Evolutionary conservation across 2,888 invertebrate genomes (phyloP).

Genomic region (Cheilosia pagana): DNA sequence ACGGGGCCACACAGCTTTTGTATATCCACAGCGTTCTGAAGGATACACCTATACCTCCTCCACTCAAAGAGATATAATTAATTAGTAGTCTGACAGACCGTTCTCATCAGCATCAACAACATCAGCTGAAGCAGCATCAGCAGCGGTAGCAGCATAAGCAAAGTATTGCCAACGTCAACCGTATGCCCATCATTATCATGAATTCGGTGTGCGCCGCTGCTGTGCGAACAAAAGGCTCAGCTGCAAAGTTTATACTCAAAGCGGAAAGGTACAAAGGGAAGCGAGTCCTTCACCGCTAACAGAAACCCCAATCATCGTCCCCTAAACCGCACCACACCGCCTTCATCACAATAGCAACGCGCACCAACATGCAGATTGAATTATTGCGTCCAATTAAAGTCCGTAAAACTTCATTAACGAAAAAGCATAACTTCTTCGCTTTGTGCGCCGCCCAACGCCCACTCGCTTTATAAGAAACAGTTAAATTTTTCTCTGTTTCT

Average conservation of each 20-base stretch:
- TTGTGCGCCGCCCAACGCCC: conserved; percentile 2
- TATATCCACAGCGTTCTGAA: background rate
- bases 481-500: conserved; percentile 32
- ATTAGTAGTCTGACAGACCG: conserved; percentile 25
- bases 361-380: conserved; percentile 53
- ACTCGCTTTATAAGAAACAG: background rate
- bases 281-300: background rate
- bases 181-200: conserved; percentile 25
- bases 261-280: conserved; percentile 9
- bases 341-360: conserved; percentile 2
- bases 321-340: background rate
- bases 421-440: conserved; percentile 40
- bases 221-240: conserved; percentile 18
- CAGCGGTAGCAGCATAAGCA: too few species aligned
- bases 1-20: background rate
- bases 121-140: background rate
- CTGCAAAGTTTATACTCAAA: conserved; percentile 15
- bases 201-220: conserved; percentile 1
- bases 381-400: conserved; percentile 67
- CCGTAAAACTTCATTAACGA: conserved; percentile 62
- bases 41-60: background rate
- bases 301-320: background rate
- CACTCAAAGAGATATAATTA: conserved; percentile 32
- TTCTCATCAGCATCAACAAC: conserved; percentile 4
- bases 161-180: background rate